These are phyloP conservation scores for Leptodactylus fallax DNA, from an alignment of 2,797 vertebrate species.

Conservation along the genomic window DNA sequence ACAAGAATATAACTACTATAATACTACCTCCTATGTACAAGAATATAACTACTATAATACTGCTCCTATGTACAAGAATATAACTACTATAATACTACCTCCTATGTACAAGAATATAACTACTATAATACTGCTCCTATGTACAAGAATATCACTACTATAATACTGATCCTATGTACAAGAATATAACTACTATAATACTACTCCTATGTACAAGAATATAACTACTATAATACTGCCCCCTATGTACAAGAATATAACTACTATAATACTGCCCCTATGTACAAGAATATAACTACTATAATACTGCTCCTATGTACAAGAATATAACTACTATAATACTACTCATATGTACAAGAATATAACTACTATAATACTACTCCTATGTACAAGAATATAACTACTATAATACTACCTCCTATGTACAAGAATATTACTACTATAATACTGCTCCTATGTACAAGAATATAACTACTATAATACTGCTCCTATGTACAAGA, in stretches of 20 bases:
- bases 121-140: neutral
- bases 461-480: no score
- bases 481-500: no score
- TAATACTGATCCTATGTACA: neutral
- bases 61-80: neutral
- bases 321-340: neutral
- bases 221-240: neutral
- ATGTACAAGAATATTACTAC: no score
- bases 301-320: neutral
- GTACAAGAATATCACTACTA: neutral
- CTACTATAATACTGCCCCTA: no score
- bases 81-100: neutral
- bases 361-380: no score
- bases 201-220: neutral
- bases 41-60: conserved; percentile 8
- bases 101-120: neutral
- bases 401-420: no score
- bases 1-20: conserved; percentile 5
- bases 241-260: no score
- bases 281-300: neutral
- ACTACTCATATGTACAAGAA: neutral
- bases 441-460: no score
- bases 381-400: no score
- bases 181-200: conserved; percentile 3
- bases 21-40: neutral